A percentile compares a stretch with the other conserved stretches of the same genome.
Evolutionary conservation across 2,888 invertebrate genomes (phyloP).

Genomic region (Folsomia manolachei): DNA sequence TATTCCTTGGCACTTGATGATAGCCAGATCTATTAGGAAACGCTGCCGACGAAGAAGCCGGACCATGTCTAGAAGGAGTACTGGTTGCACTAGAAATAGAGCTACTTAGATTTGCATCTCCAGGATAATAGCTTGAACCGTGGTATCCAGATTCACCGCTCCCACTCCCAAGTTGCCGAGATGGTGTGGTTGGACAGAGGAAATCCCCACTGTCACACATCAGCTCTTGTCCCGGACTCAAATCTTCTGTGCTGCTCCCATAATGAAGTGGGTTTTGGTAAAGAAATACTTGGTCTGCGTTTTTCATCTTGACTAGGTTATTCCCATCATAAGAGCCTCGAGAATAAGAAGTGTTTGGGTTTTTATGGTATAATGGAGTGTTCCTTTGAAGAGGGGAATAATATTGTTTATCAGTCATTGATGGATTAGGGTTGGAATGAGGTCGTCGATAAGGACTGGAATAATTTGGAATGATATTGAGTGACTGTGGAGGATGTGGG

Average conservation of each 20-base stretch:
- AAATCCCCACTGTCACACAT: conserved; percentile 26
- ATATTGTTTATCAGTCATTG: conserved; percentile 21
- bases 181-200: conserved; percentile 26
- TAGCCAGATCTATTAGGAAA: conserved; percentile 56
- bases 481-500: conserved; percentile 39
- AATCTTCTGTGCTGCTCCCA: conserved; percentile 35
- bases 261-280: conserved; percentile 40
- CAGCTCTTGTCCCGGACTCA: conserved; percentile 34
- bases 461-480: conserved; percentile 14
- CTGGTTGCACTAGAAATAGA: conserved; percentile 56
- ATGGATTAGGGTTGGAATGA: conserved; percentile 24
- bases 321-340: background rate
- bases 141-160: conserved; percentile 46
- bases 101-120: conserved; percentile 56
- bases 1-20: background rate
- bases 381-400: conserved; percentile 11
- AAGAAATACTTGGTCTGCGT: conserved; percentile 6
- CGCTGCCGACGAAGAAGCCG: conserved; percentile 56
- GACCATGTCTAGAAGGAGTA: conserved; percentile 53
- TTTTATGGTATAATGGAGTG: background rate
- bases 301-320: background rate
- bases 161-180: conserved; percentile 33
- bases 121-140: conserved; percentile 39
- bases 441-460: conserved; percentile 20
- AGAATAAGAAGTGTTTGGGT: background rate